A percentile compares a stretch with the other conserved stretches of the same genome.
These are phyloP conservation scores for Pocillopora verrucosa DNA, from an alignment of 64 coral and sea anemone genomes.

Conservation along the genomic window DNA sequence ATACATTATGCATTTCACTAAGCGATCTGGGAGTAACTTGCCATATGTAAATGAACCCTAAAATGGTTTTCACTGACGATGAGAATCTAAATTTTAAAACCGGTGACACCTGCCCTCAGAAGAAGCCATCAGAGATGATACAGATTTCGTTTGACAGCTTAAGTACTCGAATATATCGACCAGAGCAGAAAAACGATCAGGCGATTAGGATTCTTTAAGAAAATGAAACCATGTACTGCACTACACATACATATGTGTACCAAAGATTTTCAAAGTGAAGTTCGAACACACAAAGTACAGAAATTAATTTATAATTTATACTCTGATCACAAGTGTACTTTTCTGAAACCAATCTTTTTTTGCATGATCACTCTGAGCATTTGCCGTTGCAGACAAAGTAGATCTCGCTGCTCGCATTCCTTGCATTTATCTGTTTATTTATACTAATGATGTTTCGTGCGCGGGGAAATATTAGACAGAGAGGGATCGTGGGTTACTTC, in stretches of 20 bases:
- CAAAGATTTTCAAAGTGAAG: neutral
- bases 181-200: neutral
- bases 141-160: neutral
- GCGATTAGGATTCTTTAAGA: neutral
- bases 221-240: neutral
- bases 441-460: neutral
- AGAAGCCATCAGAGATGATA: neutral
- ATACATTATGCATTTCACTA: neutral
- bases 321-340: too few species aligned
- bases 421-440: neutral
- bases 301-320: too few species aligned
- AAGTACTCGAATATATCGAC: neutral
- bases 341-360: neutral
- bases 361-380: neutral
- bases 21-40: neutral
- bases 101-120: neutral
- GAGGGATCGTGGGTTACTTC: neutral
- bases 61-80: slow-evolving; percentile 1
- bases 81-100: neutral
- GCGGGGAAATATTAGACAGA: neutral
- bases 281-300: neutral
- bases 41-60: neutral
- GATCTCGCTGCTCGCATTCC: neutral
- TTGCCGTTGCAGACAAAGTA: neutral
- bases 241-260: neutral